phyloP scores from a whole-genome alignment of 2,113 vertebrate genomes.

The Mormyrus iriodes region DNA sequence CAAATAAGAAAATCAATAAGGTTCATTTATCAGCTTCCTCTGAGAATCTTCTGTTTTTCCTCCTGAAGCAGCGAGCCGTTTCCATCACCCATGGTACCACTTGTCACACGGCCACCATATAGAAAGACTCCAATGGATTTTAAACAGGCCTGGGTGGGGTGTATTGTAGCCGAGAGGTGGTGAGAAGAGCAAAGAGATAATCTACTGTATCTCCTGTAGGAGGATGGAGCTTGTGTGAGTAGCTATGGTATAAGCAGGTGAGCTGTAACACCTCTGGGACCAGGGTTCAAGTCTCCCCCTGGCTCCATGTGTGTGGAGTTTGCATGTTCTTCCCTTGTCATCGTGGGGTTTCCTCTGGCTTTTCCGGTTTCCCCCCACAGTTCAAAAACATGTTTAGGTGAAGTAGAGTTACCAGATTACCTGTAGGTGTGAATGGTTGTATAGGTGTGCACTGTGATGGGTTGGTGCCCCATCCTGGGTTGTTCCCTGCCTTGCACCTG shows the following conservation, averaged over 20 bases:
- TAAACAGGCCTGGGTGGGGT: not conserved
- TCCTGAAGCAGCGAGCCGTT: not conserved
- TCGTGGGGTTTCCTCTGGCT: not conserved
- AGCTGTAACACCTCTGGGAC: not conserved
- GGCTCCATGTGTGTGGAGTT: not conserved
- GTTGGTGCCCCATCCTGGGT: not conserved
- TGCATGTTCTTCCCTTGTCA: not conserved
- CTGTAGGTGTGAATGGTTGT: not conserved
- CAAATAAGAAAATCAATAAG: not conserved
- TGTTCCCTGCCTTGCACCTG: not conserved
- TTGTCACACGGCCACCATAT: not conserved
- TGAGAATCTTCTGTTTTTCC: not conserved
- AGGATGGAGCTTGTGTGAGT: not conserved
- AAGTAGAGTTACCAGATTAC: no score
- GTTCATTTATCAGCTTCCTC: slow-evolving; percentile 7
- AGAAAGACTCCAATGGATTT: not conserved
- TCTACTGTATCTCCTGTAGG: not conserved
- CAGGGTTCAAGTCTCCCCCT: not conserved
- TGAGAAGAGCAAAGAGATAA: not conserved
- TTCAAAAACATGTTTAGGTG: not conserved
- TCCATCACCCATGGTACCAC: not conserved
- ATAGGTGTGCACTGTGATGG: not conserved
- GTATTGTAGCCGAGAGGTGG: not conserved
- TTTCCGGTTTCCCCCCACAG: not conserved
- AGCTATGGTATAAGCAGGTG: no score